Conservation (phyloP, 2,797 vertebrate species). For the Sciurus carolinensis region DNA sequence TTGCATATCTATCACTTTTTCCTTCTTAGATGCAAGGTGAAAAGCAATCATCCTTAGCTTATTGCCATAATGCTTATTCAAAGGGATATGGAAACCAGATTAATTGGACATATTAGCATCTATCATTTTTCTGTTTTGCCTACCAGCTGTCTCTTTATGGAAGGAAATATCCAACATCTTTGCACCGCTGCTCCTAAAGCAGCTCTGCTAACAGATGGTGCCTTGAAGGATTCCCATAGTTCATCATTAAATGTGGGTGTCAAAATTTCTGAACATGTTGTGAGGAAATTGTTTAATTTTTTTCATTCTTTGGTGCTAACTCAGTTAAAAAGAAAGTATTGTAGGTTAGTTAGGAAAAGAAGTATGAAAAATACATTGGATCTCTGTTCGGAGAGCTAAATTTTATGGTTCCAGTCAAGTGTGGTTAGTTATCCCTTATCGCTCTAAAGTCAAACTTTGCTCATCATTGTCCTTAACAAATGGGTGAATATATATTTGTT, state of each 20-base stretch:
- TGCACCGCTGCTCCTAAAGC: slow-evolving; percentile 24
- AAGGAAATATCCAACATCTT: slow-evolving; percentile 69
- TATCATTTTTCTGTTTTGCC: slow-evolving; percentile 58
- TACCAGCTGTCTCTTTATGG: slow-evolving; percentile 70
- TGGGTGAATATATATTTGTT: background rate
- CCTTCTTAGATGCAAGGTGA: slow-evolving; percentile 66
- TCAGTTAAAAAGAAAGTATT: slow-evolving; percentile 27
- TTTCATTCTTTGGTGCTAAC: slow-evolving; percentile 59
- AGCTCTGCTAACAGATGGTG: slow-evolving; percentile 75
- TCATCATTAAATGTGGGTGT: slow-evolving; percentile 78
- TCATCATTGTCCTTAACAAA: slow-evolving; percentile 9
- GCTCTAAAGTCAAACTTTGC: background rate
- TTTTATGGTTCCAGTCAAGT: background rate
- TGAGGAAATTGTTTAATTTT: slow-evolving; percentile 73
- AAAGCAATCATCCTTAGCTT: slow-evolving; percentile 73
- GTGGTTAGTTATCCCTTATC: background rate
- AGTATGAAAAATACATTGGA: slow-evolving; percentile 49
- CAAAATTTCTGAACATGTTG: slow-evolving; percentile 72
- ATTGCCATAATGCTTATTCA: slow-evolving; percentile 54
- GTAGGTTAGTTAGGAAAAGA: slow-evolving; percentile 33
- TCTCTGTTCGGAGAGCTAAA: slow-evolving; percentile 22
- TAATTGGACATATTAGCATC: slow-evolving; percentile 70
- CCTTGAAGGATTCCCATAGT: slow-evolving; percentile 75
- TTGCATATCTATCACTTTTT: slow-evolving; percentile 15
- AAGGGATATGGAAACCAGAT: slow-evolving; percentile 60